Percentiles rank a stretch among this genome's conserved stretches.
phyloP scores from a whole-genome alignment of 2,113 vertebrate species.

The Columba livia region DNA sequence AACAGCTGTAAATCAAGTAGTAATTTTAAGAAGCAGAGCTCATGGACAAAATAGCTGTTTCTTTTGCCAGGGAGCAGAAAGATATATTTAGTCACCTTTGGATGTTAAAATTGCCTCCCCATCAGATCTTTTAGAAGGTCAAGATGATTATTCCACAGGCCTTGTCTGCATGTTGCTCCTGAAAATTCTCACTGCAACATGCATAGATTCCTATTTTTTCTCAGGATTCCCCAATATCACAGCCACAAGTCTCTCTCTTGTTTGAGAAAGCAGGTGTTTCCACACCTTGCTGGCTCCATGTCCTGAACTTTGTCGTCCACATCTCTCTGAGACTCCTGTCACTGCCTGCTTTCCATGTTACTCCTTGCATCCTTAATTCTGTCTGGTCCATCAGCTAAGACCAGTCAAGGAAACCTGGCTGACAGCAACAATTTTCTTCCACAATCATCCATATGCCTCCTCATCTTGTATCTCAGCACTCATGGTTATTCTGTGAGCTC shows the following conservation, averaged over 20 bases:
- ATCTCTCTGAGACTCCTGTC: not conserved
- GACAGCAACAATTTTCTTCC: not conserved
- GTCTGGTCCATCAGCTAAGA: not conserved
- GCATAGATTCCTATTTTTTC: not conserved
- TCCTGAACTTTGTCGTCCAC: not conserved
- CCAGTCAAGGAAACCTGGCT: not conserved
- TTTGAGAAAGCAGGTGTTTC: not conserved
- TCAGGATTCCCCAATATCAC: not conserved
- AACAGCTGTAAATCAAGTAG: conserved; percentile 65
- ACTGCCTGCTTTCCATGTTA: not conserved
- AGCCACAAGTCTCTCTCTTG: not conserved
- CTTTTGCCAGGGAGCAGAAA: conserved; percentile 43
- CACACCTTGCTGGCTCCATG: not conserved
- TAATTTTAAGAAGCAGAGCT: conserved; percentile 59
- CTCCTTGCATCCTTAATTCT: not conserved
- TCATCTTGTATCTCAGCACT: not conserved
- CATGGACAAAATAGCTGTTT: conserved; percentile 55
- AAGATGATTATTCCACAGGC: not conserved
- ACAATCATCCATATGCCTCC: not conserved
- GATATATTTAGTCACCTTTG: conserved; percentile 53
- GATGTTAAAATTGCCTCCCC: conserved; percentile 35
- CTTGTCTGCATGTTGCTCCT: conserved; percentile 15
- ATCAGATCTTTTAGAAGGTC: conserved; percentile 33
- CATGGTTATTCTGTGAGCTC: not conserved
- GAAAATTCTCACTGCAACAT: not conserved